Evolutionary conservation across 2,888 invertebrate genomes (phyloP).

Genomic region (Trisateles emortualis): DNA sequence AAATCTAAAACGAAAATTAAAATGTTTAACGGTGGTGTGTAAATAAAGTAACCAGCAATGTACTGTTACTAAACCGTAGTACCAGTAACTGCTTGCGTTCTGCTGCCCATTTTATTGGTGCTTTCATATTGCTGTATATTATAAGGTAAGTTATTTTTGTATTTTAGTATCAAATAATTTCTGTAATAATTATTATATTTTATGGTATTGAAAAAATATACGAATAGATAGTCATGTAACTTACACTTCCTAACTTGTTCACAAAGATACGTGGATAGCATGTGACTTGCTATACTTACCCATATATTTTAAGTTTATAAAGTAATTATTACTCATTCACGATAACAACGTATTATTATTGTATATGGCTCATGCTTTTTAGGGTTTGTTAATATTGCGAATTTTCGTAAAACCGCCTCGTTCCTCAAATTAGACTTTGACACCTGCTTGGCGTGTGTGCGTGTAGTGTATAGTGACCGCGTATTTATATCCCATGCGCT

Average conservation of each 20-base stretch:
- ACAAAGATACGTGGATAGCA: slow-evolving; percentile 43
- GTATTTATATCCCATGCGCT: slow-evolving; percentile 58
- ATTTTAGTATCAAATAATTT: background rate
- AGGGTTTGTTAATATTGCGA: slow-evolving; percentile 20
- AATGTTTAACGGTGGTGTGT: slow-evolving; percentile 44
- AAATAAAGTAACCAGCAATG: slow-evolving; percentile 54
- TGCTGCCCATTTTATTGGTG: slow-evolving; percentile 27
- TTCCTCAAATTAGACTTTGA: slow-evolving; percentile 80
- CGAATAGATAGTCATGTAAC: too few species aligned
- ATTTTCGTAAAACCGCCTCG: slow-evolving; percentile 54
- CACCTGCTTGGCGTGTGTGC: slow-evolving; percentile 69
- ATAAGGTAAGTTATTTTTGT: slow-evolving; percentile 36
- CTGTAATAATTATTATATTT: background rate
- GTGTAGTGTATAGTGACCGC: slow-evolving; percentile 58
- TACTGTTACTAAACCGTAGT: slow-evolving; percentile 55
- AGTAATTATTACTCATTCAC: background rate
- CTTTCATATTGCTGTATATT: slow-evolving; percentile 20
- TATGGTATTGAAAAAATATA: background rate
- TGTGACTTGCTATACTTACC: slow-evolving; percentile 42
- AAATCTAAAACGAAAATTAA: slow-evolving; percentile 20
- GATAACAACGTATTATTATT: background rate
- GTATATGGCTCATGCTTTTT: background rate
- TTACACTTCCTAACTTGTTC: slow-evolving; percentile 1
- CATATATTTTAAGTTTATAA: background rate
- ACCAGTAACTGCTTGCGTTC: slow-evolving; percentile 47